Conservation (phyloP, 2,113 vertebrate species). For the Poecilia latipinna region DNA sequence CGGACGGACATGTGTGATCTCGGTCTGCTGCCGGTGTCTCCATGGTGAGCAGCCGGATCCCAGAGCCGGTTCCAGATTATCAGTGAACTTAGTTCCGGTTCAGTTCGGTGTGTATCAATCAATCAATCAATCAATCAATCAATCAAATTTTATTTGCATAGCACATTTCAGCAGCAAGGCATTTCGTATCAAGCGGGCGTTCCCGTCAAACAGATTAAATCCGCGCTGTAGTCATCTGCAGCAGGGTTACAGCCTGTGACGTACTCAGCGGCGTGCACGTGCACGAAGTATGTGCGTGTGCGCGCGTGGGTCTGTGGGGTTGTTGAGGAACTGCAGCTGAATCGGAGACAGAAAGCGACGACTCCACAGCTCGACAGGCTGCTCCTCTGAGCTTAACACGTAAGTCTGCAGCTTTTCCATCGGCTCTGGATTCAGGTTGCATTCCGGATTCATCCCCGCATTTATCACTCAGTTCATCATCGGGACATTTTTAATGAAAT, state of each 20-base stretch:
- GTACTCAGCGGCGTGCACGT: background rate
- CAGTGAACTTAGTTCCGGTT: no score
- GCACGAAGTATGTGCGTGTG: background rate
- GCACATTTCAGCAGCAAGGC: no score
- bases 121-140: no score
- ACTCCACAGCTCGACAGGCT: conserved; percentile 41
- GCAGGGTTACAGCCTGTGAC: conserved; percentile 49
- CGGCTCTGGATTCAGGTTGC: background rate
- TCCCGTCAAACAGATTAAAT: background rate
- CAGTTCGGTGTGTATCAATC: background rate
- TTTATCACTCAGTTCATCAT: background rate
- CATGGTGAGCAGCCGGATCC: no score
- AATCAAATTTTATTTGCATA: no score
- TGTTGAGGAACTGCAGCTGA: conserved; percentile 29
- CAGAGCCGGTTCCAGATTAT: no score
- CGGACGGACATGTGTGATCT: no score
- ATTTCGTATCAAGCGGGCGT: background rate
- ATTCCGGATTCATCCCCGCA: background rate
- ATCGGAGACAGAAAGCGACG: conserved; percentile 45
- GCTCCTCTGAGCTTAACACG: conserved; percentile 47
- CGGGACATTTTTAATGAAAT: background rate
- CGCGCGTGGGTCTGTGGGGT: conserved; percentile 2
- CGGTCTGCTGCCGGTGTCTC: no score
- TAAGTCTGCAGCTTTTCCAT: conserved; percentile 38
- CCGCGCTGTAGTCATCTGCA: background rate